These are phyloP conservation scores for Tapera naevia DNA, from an alignment of 2,797 vertebrate genomes.

Conservation along the genomic window DNA sequence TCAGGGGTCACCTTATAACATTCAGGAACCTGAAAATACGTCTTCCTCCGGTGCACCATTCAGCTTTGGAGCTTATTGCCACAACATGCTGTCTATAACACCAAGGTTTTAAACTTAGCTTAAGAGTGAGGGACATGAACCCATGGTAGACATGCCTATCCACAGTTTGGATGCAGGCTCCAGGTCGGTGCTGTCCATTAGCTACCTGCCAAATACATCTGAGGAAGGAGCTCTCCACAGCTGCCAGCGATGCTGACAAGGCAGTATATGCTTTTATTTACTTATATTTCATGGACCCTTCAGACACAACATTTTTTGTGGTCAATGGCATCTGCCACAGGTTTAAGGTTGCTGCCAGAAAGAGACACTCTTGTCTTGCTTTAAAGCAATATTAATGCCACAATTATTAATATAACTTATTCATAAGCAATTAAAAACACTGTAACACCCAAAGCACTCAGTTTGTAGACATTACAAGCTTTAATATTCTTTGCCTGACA, in stretches of 20 bases:
- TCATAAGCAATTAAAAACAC: not conserved
- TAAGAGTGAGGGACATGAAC: not conserved
- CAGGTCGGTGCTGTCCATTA: not conserved
- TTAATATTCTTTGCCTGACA: not conserved
- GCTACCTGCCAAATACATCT: not conserved
- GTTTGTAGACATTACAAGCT: not conserved
- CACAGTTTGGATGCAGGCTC: not conserved
- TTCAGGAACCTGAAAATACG: not conserved
- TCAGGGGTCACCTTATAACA: not conserved
- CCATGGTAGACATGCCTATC: not conserved
- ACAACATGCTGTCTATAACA: not conserved
- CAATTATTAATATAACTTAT: not conserved
- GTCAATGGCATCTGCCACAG: not conserved
- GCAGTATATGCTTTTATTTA: not conserved
- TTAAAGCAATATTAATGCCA: not conserved
- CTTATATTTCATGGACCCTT: not conserved
- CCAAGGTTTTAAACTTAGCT: not conserved
- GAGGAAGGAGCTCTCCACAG: not conserved
- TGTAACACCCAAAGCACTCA: not conserved
- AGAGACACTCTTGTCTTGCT: not conserved
- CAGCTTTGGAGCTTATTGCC: not conserved
- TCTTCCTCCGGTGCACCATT: not conserved
- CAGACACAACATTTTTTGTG: not conserved
- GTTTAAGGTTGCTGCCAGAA: not conserved
- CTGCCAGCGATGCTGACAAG: not conserved